Evolutionary conservation across 1,140 invertebrate genomes (phyloP).

Genomic region (Drepana arcuata): DNA sequence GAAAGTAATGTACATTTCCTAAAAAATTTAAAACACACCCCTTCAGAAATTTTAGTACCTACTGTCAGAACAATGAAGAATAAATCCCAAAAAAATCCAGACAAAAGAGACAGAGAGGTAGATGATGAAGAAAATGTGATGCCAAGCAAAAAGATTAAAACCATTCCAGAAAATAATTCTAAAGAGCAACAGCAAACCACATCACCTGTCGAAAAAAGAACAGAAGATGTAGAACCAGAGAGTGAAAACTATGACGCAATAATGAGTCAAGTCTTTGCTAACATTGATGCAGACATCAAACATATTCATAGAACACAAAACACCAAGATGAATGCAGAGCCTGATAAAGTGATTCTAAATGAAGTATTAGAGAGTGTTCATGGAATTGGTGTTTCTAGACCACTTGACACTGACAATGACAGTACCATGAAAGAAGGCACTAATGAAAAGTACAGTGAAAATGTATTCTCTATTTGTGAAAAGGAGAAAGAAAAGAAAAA

Average conservation of each 20-base stretch:
- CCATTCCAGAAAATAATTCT: conserved; percentile 5
- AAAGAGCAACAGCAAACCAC: too few relatives aligned
- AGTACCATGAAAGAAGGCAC: conserved; percentile 11
- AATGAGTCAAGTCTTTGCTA: conserved; percentile 52
- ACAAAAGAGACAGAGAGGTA: conserved; percentile 34
- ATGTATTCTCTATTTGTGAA: conserved; percentile 42
- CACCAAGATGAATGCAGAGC: conserved; percentile 6
- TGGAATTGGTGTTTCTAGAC: too few relatives aligned
- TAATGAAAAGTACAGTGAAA: conserved; percentile 42
- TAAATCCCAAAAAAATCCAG: conserved; percentile 18
- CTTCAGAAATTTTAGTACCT: conserved; percentile 41
- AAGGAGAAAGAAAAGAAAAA: conserved; percentile 21
- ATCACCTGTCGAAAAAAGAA: too few relatives aligned
- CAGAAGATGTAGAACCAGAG: conserved; percentile 16
- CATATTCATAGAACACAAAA: conserved; percentile 16
- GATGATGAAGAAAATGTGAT: conserved; percentile 19
- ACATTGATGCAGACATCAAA: conserved; percentile 47
- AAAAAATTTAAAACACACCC: conserved; percentile 22
- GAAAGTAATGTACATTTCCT: conserved; percentile 31
- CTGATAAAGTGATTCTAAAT: too few relatives aligned
- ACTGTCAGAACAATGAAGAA: conserved; percentile 24
- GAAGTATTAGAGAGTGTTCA: too few relatives aligned
- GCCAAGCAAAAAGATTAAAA: conserved; percentile 34
- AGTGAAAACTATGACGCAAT: conserved; percentile 51
- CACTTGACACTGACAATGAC: too few relatives aligned